phyloP scores from a whole-genome alignment of 2,113 vertebrate genomes.

The Macroglossus sobrinus region DNA sequence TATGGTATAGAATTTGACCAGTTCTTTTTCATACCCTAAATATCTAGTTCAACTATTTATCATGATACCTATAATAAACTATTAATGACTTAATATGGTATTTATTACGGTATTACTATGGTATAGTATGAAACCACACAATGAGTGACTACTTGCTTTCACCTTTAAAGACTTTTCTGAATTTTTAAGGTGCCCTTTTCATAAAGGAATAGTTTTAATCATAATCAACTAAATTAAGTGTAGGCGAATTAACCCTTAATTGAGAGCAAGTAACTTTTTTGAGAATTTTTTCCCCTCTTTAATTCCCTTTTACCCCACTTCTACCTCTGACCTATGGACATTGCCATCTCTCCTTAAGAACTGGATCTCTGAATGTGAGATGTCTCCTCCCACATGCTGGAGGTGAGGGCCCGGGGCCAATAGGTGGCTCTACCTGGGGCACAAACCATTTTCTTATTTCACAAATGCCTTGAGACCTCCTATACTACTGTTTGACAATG shows the following conservation, averaged over 20 bases:
- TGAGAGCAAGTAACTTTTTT: not conserved
- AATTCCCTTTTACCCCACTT: too few relatives aligned
- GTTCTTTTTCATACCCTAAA: not conserved
- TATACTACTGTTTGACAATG: not conserved
- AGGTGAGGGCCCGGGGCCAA: too few relatives aligned
- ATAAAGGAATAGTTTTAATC: not conserved
- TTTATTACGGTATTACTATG: too few relatives aligned
- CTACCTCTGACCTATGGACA: too few relatives aligned
- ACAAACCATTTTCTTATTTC: not conserved
- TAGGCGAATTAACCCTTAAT: not conserved
- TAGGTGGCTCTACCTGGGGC: too few relatives aligned
- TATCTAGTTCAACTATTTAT: not conserved
- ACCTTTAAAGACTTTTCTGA: not conserved
- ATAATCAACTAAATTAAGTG: not conserved
- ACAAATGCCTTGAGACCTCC: not conserved
- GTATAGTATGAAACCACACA: not conserved
- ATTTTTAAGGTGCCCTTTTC: not conserved
- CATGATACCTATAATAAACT: too few relatives aligned
- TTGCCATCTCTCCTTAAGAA: too few relatives aligned
- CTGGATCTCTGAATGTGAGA: too few relatives aligned
- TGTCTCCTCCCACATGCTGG: too few relatives aligned
- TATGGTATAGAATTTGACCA: not conserved
- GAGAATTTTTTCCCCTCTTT: too few relatives aligned
- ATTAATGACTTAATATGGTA: too few relatives aligned
- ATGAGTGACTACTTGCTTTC: not conserved